Conservation (phyloP, 2,888 invertebrate genomes). For the Parapristionchus giblindavisi region DNA sequence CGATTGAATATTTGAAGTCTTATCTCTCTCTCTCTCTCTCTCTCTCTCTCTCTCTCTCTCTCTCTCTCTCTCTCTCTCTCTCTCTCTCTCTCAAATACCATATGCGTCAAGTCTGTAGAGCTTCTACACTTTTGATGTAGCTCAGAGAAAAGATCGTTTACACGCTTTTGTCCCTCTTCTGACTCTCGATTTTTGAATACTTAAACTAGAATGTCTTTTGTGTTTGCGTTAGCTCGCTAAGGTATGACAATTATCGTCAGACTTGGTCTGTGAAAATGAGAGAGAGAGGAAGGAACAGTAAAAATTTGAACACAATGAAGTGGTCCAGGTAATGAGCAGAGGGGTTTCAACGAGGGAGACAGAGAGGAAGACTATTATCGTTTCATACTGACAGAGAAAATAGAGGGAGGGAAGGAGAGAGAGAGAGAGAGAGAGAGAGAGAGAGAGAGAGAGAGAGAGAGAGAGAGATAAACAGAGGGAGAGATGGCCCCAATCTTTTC, state of each 20-base stretch:
- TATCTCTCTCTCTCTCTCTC: not conserved
- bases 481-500: no score
- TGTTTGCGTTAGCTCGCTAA: no score
- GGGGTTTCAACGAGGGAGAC: not conserved
- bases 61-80: not conserved
- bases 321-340: not conserved
- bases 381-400: no score
- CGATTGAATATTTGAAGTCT: not conserved
- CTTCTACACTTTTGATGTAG: not conserved
- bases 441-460: not conserved
- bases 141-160: no score
- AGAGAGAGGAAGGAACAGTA: no score
- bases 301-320: no score
- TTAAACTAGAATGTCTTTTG: no score
- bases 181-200: no score
- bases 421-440: not conserved
- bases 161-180: no score
- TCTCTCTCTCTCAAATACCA: not conserved
- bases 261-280: not conserved
- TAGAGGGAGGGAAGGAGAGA: no score
- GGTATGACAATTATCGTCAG: not conserved
- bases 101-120: not conserved
- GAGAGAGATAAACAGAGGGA: not conserved
- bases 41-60: not conserved
- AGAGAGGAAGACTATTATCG: not conserved